Base-by-base conservation (phyloP, 2,113 vertebrate genomes). In the Phyllopteryx taeniolatus region DNA sequence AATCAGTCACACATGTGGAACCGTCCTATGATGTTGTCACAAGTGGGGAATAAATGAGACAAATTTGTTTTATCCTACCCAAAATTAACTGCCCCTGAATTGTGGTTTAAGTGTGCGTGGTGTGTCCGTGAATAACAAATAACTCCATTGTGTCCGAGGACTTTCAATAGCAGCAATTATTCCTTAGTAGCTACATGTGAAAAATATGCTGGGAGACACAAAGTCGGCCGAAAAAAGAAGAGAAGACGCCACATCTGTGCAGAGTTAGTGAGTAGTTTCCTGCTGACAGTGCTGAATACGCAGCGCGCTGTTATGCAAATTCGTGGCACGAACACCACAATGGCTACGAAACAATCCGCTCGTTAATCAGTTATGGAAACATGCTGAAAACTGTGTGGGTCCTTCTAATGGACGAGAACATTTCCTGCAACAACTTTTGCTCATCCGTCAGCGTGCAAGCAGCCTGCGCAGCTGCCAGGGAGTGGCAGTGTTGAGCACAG, bases 401-500 rank as follows among this genome's bases (percentile, higher is more conserved):
- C 67, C 57, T 69, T 59, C 27, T 77, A 74, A 86, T 71, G 68
- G 69, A 71, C 72, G 59, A 20, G 13, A 73, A 76, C 71, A 78
- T 80, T 79, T 82, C 53, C 67, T 83, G 66, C 81, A 80, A 31
- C 63, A 59, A 20, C 35, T 62, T 42, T 43, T 68, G 70, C 56
- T 47, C 10, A 65, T 79, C 44, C n/a, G 59, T 63, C 51, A 71
- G 56, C 60, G 51, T 56, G 31, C 6, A 8, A 76, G 87, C 67
- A 79, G 75, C 65, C 54, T 59, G 63, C 64, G 44, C 20, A 43
- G 68, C 59, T 73, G 74, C 89, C 93, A 91, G 83, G n/a, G 57
- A 70, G 88, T 78, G 91, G 89, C 89, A 88, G 80, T 72, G 64
- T 72, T 87, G 90, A 89, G 89, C 77, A 66, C 61, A 35, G 4